Evolutionary conservation across 2,888 invertebrate species (phyloP).

Genomic region (Cerceris ruficornis): DNA sequence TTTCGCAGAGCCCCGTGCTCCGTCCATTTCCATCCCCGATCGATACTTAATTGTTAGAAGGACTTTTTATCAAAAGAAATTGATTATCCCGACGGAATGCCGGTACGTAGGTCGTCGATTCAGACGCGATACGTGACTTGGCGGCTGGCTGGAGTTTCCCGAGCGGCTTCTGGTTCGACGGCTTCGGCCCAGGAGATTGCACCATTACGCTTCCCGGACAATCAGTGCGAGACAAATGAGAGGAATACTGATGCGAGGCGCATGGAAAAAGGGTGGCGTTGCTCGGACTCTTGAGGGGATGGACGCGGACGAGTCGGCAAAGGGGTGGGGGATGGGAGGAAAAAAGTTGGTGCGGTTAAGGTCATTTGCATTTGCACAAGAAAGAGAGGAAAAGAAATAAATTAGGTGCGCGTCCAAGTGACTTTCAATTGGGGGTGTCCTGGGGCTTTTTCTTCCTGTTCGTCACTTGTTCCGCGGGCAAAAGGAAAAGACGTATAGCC

Average conservation of each 20-base stretch:
- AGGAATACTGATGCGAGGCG: constrained; percentile 75
- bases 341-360: constrained; percentile 44
- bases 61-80: constrained; percentile 62
- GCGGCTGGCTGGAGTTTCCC: constrained; percentile 52
- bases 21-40: constrained; percentile 24
- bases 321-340: constrained; percentile 9
- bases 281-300: constrained; percentile 28
- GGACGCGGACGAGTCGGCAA: constrained; percentile 16
- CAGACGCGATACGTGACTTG: constrained; percentile 66
- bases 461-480: constrained; percentile 42
- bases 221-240: constrained; percentile 78
- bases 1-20: background rate
- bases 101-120: constrained; percentile 60
- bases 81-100: constrained; percentile 64
- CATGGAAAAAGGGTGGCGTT: constrained; percentile 3
- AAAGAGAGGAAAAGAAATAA: constrained; percentile 61
- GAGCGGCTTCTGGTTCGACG: constrained; percentile 55
- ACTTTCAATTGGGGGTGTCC: constrained; percentile 68
- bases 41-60: constrained; percentile 50
- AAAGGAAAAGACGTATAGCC: constrained; percentile 61
- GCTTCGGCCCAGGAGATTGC: constrained; percentile 71
- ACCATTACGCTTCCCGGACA: constrained; percentile 75
- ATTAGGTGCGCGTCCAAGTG: constrained; percentile 66
- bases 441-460: constrained; percentile 47
- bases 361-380: constrained; percentile 61